Percentiles rank a stretch among this genome's conserved stretches.
Evolutionary conservation across 2,113 vertebrate genomes (phyloP).

Genomic region (Agelaius phoeniceus): DNA sequence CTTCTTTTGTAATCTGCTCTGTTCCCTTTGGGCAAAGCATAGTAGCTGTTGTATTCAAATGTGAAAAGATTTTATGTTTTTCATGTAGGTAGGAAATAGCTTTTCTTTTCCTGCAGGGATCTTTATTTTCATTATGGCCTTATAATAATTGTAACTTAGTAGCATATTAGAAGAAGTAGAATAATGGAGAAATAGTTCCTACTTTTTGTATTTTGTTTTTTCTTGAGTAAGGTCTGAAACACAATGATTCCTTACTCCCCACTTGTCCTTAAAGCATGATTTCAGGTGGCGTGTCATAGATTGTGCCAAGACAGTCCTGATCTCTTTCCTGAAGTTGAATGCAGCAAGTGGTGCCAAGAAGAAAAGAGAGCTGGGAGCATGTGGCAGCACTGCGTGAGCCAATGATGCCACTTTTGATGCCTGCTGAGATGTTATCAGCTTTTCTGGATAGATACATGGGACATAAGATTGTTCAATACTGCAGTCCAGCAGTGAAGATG

Average conservation of each 20-base stretch:
- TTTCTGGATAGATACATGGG: not conserved
- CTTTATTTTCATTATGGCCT: not conserved
- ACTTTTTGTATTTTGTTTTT: not conserved
- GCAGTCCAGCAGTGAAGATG: not conserved
- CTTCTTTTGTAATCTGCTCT: not conserved
- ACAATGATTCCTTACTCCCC: not conserved
- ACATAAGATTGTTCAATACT: not conserved
- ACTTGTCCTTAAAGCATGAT: not conserved
- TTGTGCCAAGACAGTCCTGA: not conserved
- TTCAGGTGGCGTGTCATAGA: not conserved
- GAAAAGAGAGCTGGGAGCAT: not conserved
- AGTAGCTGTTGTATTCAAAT: not conserved
- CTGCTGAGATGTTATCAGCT: not conserved
- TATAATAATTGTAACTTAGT: not conserved
- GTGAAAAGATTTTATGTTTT: not conserved
- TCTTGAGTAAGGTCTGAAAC: not conserved
- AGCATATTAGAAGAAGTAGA: not conserved
- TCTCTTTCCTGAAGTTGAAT: not conserved
- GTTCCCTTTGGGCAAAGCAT: not conserved
- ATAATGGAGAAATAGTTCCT: not conserved
- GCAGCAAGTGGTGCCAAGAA: not conserved
- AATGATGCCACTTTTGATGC: not conserved
- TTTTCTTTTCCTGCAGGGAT: not conserved
- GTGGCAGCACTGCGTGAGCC: conserved; percentile 2
- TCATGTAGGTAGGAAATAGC: not conserved